Evolutionary conservation across 2,888 invertebrate species (phyloP).

Genomic region (Drosophila demipolita): DNA sequence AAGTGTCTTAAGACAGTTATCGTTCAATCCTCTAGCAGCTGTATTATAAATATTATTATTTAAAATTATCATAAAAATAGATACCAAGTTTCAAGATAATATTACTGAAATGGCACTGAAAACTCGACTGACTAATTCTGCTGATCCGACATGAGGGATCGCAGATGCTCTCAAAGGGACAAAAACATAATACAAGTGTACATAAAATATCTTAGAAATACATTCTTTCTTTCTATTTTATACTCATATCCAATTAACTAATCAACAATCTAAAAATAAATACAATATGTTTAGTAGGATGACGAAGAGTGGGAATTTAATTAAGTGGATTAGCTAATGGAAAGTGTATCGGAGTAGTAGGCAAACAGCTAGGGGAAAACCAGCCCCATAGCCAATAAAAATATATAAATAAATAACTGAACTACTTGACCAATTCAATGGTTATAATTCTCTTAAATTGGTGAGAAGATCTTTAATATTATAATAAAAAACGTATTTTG

Average conservation of each 20-base stretch:
- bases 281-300: neutral
- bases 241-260: neutral
- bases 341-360: neutral
- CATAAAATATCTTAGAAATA: neutral
- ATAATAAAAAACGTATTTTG: neutral
- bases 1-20: neutral
- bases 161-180: neutral
- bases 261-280: neutral
- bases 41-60: neutral
- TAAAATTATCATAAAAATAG: neutral
- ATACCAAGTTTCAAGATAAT: neutral
- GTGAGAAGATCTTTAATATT: neutral
- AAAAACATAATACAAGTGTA: neutral
- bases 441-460: neutral
- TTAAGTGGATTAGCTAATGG: neutral
- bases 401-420: neutral
- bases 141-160: neutral
- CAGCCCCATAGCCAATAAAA: neutral
- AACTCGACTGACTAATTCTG: neutral
- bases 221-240: fast-evolving
- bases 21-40: neutral
- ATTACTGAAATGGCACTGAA: neutral
- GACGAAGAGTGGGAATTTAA: neutral
- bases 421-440: neutral
- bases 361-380: neutral